These are phyloP conservation scores for Eriosoma lanigerum DNA, from an alignment of 1,140 invertebrate genomes.

Conservation along the genomic window DNA sequence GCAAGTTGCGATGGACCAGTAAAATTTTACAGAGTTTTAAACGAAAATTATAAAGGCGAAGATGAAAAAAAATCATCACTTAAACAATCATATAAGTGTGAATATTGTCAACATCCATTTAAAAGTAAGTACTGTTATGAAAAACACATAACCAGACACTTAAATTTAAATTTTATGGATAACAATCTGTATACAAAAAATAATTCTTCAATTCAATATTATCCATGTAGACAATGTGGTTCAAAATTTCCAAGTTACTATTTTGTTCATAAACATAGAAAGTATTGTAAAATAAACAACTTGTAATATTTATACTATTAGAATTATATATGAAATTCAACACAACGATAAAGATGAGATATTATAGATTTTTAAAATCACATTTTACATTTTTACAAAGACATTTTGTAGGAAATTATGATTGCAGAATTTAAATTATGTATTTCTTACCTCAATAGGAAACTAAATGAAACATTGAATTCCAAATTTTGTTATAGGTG, in stretches of 20 bases:
- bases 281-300: conserved; percentile 57
- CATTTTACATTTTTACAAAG: too few relatives aligned
- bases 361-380: too few relatives aligned
- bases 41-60: conserved; percentile 67
- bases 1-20: conserved; percentile 87
- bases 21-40: conserved; percentile 75
- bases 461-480: too few relatives aligned
- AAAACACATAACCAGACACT: conserved; percentile 30
- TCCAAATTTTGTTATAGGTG: too few relatives aligned
- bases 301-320: neutral
- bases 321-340: neutral
- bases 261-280: conserved; percentile 88
- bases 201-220: conserved; percentile 76
- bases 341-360: too few relatives aligned
- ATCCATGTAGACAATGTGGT: conserved; percentile 88
- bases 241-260: conserved; percentile 91
- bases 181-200: conserved; percentile 37
- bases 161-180: conserved; percentile 7
- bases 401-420: too few relatives aligned
- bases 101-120: conserved; percentile 78
- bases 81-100: conserved; percentile 60
- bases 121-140: conserved; percentile 81
- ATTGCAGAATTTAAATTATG: too few relatives aligned
- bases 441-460: too few relatives aligned
- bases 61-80: conserved; percentile 35